Evolutionary conservation across 1,140 invertebrate species (phyloP).

Genomic region (Aphaenogaster rudis): DNA sequence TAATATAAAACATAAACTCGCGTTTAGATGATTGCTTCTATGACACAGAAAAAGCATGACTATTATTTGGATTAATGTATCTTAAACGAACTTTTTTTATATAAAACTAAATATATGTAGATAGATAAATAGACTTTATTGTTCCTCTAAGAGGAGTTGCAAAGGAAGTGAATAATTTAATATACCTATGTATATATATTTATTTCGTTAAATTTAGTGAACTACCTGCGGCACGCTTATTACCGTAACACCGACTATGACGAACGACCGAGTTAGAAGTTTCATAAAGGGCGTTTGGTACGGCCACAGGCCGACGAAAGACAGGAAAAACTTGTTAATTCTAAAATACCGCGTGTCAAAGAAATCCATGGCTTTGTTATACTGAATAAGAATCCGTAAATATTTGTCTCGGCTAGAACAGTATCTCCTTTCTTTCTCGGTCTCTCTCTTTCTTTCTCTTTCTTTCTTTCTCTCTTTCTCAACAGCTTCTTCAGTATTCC

Average conservation of each 20-base stretch:
- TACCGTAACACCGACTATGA: background rate
- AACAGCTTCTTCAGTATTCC: conserved; percentile 15
- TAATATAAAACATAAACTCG: background rate
- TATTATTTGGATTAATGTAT: background rate
- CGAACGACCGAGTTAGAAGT: background rate
- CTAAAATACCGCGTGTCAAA: conserved; percentile 47
- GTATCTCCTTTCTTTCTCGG: background rate
- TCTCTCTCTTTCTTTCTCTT: background rate
- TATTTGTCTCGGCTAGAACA: background rate
- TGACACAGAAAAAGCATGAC: background rate
- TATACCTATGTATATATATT: background rate
- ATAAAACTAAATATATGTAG: background rate
- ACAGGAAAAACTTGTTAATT: conserved; percentile 35
- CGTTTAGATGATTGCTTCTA: background rate
- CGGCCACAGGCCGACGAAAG: conserved; percentile 35
- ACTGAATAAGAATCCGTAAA: conserved; percentile 37
- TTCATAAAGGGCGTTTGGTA: conserved; percentile 25
- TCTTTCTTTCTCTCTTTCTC: background rate
- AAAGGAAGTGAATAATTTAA: too few species aligned
- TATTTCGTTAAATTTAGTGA: background rate
- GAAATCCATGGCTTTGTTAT: conserved; percentile 31
- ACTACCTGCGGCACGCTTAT: conserved; percentile 14
- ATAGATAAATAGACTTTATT: too few species aligned
- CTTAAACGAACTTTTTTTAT: background rate
- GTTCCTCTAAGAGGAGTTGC: too few species aligned